Base-by-base conservation (phyloP, 2,113 vertebrate species). In the Thinocorus orbignyianus region DNA sequence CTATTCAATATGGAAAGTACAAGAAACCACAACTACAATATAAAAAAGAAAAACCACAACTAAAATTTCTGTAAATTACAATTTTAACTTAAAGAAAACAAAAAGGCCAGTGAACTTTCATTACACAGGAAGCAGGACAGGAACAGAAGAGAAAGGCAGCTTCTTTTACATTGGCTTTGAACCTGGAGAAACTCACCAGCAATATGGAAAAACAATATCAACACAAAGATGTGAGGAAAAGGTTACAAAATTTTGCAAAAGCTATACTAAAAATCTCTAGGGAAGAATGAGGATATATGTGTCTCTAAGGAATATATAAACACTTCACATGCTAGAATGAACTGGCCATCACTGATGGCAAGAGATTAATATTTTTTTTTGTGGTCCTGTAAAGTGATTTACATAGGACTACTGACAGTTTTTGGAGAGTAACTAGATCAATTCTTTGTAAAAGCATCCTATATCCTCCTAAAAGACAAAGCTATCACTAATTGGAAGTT, bases 71-170 rank as follows among this genome's bases (percentile, higher is more conserved):
- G 7, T 31, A 70, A 68, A 25, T 30, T 51, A 57, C 14, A 24
- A 16, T 28, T 66, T 86, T 30, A 90, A 25, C 6, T 76, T 54
- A n/a, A 37, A 55, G 49, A 37, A 91, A 66, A 46, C 25, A 35
- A 79, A 44, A 81, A 46, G 23, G 5, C 6, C 9, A 37, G 58
- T 14, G 23, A 57, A 39, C 8, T 25, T 61, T 26, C 7, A 18
- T 65, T 49, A n/a, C 17, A 30, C 2, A 37, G 17, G n/a, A 61
- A 0, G 22, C 0, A 37, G 12, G 11, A 6, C 1, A 30, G 8
- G 11, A 24, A 28, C 3, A 48, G 18, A 86, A 79, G 16, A 26
- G 30, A 81, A 90, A 88, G 5, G 39, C 16, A 48, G 5, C 9
- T 76, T 64, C 30, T 70, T 66, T 48, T 55, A 66, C 26, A 11